A percentile compares a stretch with the other conserved stretches of the same genome.
Evolutionary conservation across 64 coral and sea anemone species (phyloP).

Genomic region (Stichodactyla mertensii): DNA sequence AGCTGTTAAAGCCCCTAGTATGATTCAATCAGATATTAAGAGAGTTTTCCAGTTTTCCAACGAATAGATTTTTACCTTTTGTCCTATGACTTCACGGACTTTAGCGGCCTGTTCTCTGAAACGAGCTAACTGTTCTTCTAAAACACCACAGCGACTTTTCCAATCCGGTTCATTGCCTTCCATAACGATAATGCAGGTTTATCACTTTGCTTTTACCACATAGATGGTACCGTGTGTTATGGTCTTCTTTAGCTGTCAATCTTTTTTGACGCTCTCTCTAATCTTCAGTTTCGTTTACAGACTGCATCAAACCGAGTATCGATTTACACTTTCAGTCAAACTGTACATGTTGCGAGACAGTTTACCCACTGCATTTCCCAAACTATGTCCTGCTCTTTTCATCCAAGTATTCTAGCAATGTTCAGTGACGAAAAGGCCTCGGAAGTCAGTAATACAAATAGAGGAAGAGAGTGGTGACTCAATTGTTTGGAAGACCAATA

Average conservation of each 20-base stretch:
- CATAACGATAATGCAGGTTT: neutral
- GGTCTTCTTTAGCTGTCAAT: slow-evolving; percentile 3
- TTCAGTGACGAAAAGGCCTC: neutral
- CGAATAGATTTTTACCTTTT: slow-evolving; percentile 37
- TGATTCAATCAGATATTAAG: neutral
- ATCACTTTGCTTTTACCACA: neutral
- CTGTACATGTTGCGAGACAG: neutral
- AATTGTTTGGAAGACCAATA: slow-evolving; percentile 20
- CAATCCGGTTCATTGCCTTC: slow-evolving; percentile 49
- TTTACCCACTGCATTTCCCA: neutral
- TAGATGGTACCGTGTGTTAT: slow-evolving; percentile 14
- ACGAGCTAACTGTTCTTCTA: slow-evolving; percentile 55
- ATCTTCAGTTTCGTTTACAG: slow-evolving; percentile 11
- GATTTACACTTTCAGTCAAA: slow-evolving; percentile 1
- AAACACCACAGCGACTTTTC: slow-evolving; percentile 42
- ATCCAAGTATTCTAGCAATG: slow-evolving; percentile 32
- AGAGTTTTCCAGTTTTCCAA: neutral
- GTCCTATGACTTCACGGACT: slow-evolving; percentile 64
- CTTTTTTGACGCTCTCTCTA: neutral
- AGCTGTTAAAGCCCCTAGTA: neutral
- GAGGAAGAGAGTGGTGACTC: slow-evolving; percentile 11
- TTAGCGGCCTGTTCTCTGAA: slow-evolving; percentile 60
- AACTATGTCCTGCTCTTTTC: slow-evolving; percentile 13
- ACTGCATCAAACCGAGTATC: slow-evolving; percentile 7
- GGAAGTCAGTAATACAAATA: slow-evolving; percentile 19